Evolutionary conservation across 1,140 invertebrate species (phyloP).

Genomic region (Sminthurides bifidus): DNA sequence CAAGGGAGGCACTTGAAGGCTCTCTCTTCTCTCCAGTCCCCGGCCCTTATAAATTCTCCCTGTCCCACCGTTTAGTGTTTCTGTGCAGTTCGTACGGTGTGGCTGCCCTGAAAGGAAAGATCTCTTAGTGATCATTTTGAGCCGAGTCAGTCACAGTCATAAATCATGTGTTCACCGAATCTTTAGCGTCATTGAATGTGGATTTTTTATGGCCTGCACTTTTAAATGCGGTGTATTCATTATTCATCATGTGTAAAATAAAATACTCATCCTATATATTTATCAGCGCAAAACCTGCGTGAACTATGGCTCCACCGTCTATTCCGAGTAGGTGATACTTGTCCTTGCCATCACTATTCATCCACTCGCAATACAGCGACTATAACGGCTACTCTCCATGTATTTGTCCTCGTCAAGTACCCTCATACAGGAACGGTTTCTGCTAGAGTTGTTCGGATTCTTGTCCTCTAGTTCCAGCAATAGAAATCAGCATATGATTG

Average conservation of each 20-base stretch:
- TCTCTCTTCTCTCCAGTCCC: neutral
- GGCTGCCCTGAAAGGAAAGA: no score
- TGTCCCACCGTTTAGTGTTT: conserved; percentile 6
- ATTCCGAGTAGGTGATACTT: neutral
- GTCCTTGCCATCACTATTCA: neutral
- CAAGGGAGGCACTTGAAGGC: neutral
- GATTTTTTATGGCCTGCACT: no score
- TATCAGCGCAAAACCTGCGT: no score
- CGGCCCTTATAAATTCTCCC: neutral
- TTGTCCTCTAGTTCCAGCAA: no score
- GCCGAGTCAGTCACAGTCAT: conserved; percentile 11
- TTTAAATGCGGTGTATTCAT: no score
- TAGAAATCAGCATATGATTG: no score
- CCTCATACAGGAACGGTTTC: no score
- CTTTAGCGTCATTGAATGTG: conserved; percentile 5
- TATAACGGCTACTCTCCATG: no score
- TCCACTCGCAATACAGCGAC: neutral
- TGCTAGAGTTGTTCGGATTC: no score
- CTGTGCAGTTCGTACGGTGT: no score
- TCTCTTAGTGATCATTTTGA: neutral
- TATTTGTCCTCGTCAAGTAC: no score
- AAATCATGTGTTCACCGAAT: conserved; percentile 11
- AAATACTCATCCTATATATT: no score
- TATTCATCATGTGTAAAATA: conserved; percentile 10
- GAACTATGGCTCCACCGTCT: neutral